A percentile compares a stretch with the other conserved stretches of the same genome.
These are phyloP conservation scores for Liparis tanakae DNA, from an alignment of 2,797 vertebrate species.

Conservation along the genomic window DNA sequence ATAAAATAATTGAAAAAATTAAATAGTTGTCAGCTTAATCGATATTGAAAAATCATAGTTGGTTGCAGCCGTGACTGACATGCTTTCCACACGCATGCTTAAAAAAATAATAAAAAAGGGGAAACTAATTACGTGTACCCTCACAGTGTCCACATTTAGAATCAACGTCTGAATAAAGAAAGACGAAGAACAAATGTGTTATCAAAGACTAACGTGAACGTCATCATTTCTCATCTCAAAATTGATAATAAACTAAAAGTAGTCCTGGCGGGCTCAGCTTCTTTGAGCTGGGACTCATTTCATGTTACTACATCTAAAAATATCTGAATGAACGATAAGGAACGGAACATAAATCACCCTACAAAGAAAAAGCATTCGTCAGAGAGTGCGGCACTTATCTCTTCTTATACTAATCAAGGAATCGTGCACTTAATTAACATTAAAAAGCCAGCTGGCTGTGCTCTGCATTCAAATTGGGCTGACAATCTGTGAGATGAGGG, in stretches of 20 bases:
- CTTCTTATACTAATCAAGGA: conserved; percentile 49
- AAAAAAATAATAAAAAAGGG: not conserved
- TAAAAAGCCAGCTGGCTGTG: conserved; percentile 27
- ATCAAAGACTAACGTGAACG: not conserved
- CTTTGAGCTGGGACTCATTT: conserved; percentile 27
- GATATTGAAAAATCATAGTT: not conserved
- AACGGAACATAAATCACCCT: not conserved
- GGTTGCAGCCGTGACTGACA: not conserved
- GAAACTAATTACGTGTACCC: not conserved
- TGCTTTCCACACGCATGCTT: not conserved
- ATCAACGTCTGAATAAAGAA: not conserved
- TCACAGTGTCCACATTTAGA: not conserved
- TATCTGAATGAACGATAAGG: conserved; percentile 11
- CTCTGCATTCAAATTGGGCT: conserved; percentile 39
- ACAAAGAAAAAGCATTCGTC: conserved; percentile 20
- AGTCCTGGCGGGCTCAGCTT: conserved; percentile 1
- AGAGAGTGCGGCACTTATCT: conserved; percentile 31
- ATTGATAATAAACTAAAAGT: conserved; percentile 13
- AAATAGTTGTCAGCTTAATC: not conserved
- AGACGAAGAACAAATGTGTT: not conserved
- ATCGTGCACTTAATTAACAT: conserved; percentile 50
- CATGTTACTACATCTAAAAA: conserved; percentile 36
- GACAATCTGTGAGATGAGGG: conserved; percentile 31
- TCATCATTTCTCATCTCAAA: conserved; percentile 12
- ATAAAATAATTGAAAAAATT: not conserved